phyloP scores from a whole-genome alignment of 2,113 vertebrate species.

The Callaeas wilsoni region DNA sequence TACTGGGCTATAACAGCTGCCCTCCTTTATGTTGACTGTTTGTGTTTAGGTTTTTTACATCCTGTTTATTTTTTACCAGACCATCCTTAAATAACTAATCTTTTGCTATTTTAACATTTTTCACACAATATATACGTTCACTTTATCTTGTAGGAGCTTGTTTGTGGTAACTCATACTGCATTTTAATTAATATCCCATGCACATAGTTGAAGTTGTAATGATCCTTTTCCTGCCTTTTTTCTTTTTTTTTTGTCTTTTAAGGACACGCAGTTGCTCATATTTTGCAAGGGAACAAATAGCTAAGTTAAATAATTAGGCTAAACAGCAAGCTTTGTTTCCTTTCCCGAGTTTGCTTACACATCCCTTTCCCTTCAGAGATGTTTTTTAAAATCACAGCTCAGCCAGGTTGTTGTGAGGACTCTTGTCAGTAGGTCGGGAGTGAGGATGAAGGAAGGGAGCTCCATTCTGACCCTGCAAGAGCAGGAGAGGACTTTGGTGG shows the following conservation, averaged over 20 bases:
- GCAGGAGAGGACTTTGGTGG: conserved; percentile 27
- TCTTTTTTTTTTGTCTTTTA: too few relatives aligned
- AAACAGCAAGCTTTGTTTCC: conserved; percentile 6
- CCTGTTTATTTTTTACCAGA: conserved; percentile 72
- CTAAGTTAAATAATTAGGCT: neutral
- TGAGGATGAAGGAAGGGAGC: neutral
- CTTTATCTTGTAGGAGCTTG: neutral
- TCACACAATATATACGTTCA: neutral
- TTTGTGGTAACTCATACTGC: neutral
- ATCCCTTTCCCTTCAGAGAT: conserved; percentile 2
- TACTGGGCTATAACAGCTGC: conserved; percentile 73
- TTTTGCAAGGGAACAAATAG: neutral
- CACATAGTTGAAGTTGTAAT: conserved; percentile 14
- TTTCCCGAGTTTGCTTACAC: neutral
- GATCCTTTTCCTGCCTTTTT: neutral
- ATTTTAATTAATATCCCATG: conserved; percentile 35
- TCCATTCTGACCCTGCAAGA: conserved; percentile 6
- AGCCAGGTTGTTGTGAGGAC: conserved; percentile 45
- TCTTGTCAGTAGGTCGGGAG: neutral
- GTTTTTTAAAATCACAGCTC: conserved; percentile 28
- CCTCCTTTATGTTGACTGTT: conserved; percentile 60
- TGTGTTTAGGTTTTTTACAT: conserved; percentile 70
- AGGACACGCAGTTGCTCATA: neutral
- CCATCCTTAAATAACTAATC: conserved; percentile 52
- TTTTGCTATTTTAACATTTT: conserved; percentile 24